Evolutionary conservation across 1,140 invertebrate genomes (phyloP).

Genomic region (Cephus cinctus): DNA sequence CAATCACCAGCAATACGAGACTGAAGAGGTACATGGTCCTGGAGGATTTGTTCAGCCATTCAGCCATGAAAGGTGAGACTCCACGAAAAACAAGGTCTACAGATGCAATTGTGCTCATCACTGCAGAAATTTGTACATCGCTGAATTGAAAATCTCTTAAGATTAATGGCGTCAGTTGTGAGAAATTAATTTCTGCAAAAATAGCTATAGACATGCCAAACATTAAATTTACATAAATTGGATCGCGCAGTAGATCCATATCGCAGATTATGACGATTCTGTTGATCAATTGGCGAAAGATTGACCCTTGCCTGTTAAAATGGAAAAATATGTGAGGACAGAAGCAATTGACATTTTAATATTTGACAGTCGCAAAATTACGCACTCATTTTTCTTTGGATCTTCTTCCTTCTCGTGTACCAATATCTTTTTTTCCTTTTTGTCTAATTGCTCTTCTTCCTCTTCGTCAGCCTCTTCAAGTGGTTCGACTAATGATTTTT

Average conservation of each 20-base stretch:
- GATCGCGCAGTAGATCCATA: constrained; percentile 58
- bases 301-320: no score
- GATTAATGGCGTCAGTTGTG: constrained; percentile 65
- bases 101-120: constrained; percentile 61
- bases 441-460: background rate
- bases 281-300: constrained; percentile 29
- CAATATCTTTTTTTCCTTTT: background rate
- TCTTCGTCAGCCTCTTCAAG: background rate
- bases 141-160: constrained; percentile 60
- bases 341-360: no score
- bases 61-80: constrained; percentile 62
- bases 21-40: constrained; percentile 68
- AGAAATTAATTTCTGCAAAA: constrained; percentile 70
- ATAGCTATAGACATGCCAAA: constrained; percentile 67
- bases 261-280: constrained; percentile 57
- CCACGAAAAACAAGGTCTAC: constrained; percentile 62
- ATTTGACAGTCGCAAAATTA: no score
- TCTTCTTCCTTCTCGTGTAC: background rate
- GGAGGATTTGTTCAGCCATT: constrained; percentile 65
- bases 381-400: no score
- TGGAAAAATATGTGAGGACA: no score
- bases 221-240: constrained; percentile 64
- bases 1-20: constrained; percentile 63
- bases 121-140: constrained; percentile 58
- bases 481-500: constrained; percentile 4